Evolutionary conservation across 64 coral and sea anemone species (phyloP).

Genomic region (Pocillopora verrucosa): DNA sequence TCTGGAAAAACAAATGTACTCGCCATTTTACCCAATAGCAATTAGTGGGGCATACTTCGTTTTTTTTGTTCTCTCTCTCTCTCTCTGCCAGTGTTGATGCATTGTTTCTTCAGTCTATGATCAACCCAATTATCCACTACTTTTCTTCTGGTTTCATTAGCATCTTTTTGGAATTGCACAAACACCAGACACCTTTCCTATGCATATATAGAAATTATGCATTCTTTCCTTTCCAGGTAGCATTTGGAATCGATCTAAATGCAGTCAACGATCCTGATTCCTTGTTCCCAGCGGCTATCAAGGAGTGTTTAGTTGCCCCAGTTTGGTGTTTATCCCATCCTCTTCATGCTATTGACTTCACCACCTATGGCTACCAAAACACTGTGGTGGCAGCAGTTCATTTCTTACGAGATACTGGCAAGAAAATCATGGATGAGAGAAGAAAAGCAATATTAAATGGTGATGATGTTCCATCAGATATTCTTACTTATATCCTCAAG

Average conservation of each 20-base stretch:
- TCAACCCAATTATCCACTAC: too few relatives aligned
- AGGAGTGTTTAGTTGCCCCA: constrained; percentile 28
- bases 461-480: constrained; percentile 44
- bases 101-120: too few relatives aligned
- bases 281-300: constrained; percentile 39
- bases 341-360: constrained; percentile 45
- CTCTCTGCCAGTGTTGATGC: background rate
- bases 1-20: too few relatives aligned
- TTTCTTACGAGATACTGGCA: constrained; percentile 74
- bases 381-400: constrained; percentile 76
- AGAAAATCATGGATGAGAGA: constrained; percentile 76
- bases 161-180: too few relatives aligned
- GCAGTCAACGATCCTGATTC: constrained; percentile 18
- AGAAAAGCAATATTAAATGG: constrained; percentile 38
- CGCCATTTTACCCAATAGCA: too few relatives aligned
- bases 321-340: constrained; percentile 39
- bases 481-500: constrained; percentile 55
- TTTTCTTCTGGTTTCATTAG: too few relatives aligned
- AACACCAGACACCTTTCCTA: too few relatives aligned
- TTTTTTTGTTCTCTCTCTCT: too few relatives aligned
- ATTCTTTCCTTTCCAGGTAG: constrained; percentile 22
- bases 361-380: constrained; percentile 73
- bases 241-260: constrained; percentile 58
- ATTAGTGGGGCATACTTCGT: too few relatives aligned
- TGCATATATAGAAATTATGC: background rate